Evolutionary conservation across 2,888 invertebrate genomes (phyloP), one percentile per base, ranked within the genome.

Genomic region (Lasioglossum leucozonium): DNA sequence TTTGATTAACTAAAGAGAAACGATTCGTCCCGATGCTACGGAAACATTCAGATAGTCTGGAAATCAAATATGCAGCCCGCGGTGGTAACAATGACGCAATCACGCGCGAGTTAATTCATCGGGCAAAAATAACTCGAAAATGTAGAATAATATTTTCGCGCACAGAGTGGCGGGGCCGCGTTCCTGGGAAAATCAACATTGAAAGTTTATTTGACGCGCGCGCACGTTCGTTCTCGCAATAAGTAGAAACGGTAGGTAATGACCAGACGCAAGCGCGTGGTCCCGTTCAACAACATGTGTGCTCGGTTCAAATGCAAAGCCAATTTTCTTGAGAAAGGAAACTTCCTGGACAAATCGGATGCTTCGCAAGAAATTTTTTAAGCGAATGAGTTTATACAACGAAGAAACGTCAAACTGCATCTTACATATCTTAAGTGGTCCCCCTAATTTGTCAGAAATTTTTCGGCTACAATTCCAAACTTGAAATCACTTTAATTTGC

Each of bases 91-190:
- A 30, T 65, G 30, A 34, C 10, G 65, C 65, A 65, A 65, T 65
- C 65, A 65, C 65, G 65, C 4, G 3, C 18, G 65, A 18, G 65
- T 34, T 65, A 65, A 65, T 34, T 8, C 34, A 65, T 34, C 34
- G 4, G 34, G 34, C 65, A 65, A 65, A 65, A 65, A 65, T 65
- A 65, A 65, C 65, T 34, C 34, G 65, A 65, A 34, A 65, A 65
- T 34, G 65, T 65, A 34, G 30, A 65, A 65, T 34, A 65, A 65
- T 34, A 65, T 65, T 65, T 65, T 34, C 34, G 34, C 34, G 34
- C n/a, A n/a, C n/a, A 34, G 34, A 34, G 34, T 34, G 34, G n/a
- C n/a, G n/a, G n/a, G 34, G 34, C 34, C 34, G 34, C 34, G 34
- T 34, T 34, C 10, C 18, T 3, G 34, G 18, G 65, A 34, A 65